These are phyloP conservation scores for Ostrea denselamellosa DNA, from an alignment of 1,140 invertebrate species.

Conservation along the genomic window DNA sequence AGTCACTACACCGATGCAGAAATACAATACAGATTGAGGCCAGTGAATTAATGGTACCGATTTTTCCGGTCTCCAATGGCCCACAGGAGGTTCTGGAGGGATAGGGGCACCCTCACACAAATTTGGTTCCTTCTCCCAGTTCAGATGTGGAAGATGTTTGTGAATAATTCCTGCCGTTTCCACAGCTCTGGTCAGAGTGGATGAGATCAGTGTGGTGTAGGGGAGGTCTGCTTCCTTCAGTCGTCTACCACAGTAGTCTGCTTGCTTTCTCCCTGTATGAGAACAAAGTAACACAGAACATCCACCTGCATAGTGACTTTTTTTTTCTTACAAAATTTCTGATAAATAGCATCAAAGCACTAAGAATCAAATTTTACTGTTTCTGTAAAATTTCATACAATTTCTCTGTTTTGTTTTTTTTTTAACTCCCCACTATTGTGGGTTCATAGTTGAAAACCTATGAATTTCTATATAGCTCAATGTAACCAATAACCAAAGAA, in stretches of 20 bases:
- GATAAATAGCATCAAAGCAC: no score
- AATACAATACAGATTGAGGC: not conserved
- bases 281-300: not conserved
- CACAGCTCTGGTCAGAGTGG: conserved; percentile 95
- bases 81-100: conserved; percentile 90
- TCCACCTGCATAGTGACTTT: no score
- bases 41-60: conserved; percentile 81
- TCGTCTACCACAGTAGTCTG: conserved; percentile 86
- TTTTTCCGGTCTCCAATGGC: conserved; percentile 90
- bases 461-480: no score
- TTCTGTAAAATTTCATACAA: no score
- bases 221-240: conserved; percentile 86
- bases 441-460: no score
- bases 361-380: no score
- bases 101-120: conserved; percentile 97
- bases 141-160: conserved; percentile 80
- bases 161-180: conserved; percentile 93
- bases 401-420: no score
- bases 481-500: no score
- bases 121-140: conserved; percentile 84
- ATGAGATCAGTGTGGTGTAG: conserved; percentile 89
- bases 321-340: no score
- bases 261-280: conserved; percentile 88
- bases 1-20: not conserved
- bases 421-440: no score